Percentiles rank a stretch among this genome's conserved stretches.
Conservation (phyloP, 2,888 invertebrate species). For the Archips crataeganus region DNA sequence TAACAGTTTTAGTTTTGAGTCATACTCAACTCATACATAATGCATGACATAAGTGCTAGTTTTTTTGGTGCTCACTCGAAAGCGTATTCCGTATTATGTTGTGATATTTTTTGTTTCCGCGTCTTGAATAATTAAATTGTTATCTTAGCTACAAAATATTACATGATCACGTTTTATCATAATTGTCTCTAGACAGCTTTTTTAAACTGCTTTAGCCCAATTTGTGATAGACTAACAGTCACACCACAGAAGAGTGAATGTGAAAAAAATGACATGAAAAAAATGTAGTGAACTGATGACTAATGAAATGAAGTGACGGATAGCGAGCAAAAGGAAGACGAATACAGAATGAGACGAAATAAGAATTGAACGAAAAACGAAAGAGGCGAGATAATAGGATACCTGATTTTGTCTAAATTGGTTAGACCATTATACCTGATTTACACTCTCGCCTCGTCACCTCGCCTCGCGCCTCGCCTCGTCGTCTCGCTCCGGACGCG, state of each 20-base stretch:
- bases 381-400: too few species aligned
- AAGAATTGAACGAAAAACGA: too few species aligned
- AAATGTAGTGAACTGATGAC: too few species aligned
- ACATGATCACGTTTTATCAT: not conserved
- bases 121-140: not conserved
- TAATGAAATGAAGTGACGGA: too few species aligned
- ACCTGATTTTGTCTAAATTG: too few species aligned
- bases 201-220: not conserved
- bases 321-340: too few species aligned
- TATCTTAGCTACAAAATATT: not conserved
- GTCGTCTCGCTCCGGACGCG: too few species aligned
- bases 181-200: not conserved
- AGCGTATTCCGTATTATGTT: not conserved
- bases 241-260: not conserved
- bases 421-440: too few species aligned
- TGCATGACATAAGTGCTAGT: slow-evolving; percentile 11
- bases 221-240: not conserved
- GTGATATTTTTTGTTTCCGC: not conserved
- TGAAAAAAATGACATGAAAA: too few species aligned
- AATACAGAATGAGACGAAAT: too few species aligned
- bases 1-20: slow-evolving; percentile 1
- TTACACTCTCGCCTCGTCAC: too few species aligned
- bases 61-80: slow-evolving; percentile 6
- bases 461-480: too few species aligned
- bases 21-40: not conserved